Conservation (phyloP, 2,888 invertebrate genomes). For the Torymus tubicola region DNA sequence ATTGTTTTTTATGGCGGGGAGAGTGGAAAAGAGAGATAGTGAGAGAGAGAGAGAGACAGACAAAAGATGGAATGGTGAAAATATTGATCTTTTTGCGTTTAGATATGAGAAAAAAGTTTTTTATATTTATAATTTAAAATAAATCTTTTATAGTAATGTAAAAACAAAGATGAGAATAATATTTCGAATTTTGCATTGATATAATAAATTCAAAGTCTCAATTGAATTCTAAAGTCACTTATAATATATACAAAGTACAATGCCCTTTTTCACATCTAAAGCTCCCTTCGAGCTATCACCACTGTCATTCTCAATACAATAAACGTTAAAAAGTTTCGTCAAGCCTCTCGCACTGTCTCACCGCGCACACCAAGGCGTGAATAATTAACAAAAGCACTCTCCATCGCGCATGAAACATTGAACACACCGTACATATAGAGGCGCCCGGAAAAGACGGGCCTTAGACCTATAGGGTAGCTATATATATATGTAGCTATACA, state of each 20-base stretch:
- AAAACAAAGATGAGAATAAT: too few species aligned
- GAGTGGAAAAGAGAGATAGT: too few species aligned
- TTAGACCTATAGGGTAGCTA: background rate
- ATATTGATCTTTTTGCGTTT: too few species aligned
- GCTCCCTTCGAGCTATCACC: background rate
- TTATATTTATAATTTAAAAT: too few species aligned
- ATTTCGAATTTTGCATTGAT: too few species aligned
- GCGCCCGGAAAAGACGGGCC: conserved; percentile 24
- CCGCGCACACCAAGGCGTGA: conserved; percentile 2
- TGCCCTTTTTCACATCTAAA: background rate
- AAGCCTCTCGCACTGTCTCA: conserved; percentile 10
- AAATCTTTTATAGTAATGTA: too few species aligned
- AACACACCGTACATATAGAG: conserved; percentile 24
- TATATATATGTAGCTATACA: too few species aligned
- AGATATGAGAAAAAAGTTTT: too few species aligned
- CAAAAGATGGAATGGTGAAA: too few species aligned
- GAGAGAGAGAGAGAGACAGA: too few species aligned
- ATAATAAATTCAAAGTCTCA: too few species aligned
- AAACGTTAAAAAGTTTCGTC: conserved; percentile 50
- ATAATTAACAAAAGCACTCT: conserved; percentile 52
- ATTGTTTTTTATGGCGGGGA: background rate
- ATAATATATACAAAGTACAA: background rate
- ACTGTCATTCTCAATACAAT: conserved; percentile 23
- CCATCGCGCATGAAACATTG: conserved; percentile 44
- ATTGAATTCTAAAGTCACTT: too few species aligned